Conservation (phyloP, 2,797 vertebrate species). For the Gallinago solitaria region DNA sequence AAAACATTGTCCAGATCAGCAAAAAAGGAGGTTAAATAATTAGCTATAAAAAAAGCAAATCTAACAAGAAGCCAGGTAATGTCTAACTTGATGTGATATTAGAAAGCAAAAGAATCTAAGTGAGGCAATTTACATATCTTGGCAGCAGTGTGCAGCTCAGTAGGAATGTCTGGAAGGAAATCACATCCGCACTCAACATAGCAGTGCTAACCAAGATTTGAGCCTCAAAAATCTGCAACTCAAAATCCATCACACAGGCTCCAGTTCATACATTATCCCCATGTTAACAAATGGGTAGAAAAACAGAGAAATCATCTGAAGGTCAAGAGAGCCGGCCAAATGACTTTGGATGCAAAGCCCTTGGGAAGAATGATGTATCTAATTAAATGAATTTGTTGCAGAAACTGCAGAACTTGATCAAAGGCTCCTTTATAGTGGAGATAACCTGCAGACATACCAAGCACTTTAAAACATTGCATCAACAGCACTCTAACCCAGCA, state of each 20-base stretch:
- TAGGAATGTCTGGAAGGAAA: constrained; percentile 65
- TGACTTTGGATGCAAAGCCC: neutral
- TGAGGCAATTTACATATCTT: constrained; percentile 55
- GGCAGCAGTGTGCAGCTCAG: constrained; percentile 25
- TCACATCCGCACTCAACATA: constrained; percentile 44
- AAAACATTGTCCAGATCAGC: constrained; percentile 18
- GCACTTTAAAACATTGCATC: neutral
- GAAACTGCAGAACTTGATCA: neutral
- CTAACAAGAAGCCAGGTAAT: constrained; percentile 40
- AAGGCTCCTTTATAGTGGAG: neutral
- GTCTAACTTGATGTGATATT: neutral
- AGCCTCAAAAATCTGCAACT: constrained; percentile 28
- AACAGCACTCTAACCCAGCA: neutral
- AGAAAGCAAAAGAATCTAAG: constrained; percentile 48
- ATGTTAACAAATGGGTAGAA: constrained; percentile 14
- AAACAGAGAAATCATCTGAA: neutral
- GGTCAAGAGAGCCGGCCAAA: neutral
- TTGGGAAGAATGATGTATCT: neutral
- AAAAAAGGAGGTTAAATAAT: constrained; percentile 32
- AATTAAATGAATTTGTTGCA: neutral
- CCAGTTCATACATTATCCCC: neutral
- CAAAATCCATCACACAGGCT: neutral
- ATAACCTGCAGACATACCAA: neutral
- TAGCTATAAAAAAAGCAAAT: neutral
- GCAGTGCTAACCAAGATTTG: constrained; percentile 27